These are phyloP conservation scores for Torymus tubicola DNA, from an alignment of 2,888 invertebrate species.

Conservation along the genomic window DNA sequence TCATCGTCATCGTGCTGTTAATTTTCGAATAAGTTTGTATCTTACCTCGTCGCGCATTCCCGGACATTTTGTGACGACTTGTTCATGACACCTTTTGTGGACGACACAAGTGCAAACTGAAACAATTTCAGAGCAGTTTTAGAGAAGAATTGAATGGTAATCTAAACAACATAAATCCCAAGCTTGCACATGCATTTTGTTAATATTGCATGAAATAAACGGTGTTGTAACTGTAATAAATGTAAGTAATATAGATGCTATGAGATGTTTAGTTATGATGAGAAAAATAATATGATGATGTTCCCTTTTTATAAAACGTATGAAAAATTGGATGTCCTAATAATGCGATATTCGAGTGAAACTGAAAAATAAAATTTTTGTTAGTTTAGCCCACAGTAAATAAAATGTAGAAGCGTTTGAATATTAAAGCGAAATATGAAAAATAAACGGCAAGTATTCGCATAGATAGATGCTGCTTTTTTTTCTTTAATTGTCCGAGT, in stretches of 20 bases:
- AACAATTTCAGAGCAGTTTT: slow-evolving; percentile 29
- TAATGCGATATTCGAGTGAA: slow-evolving; percentile 24
- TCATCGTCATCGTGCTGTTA: too few relatives aligned
- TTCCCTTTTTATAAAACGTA: slow-evolving; percentile 27
- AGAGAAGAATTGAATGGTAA: neutral
- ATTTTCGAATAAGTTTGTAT: slow-evolving; percentile 24
- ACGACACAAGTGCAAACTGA: slow-evolving; percentile 99
- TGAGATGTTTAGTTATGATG: slow-evolving; percentile 18
- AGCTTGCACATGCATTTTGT: slow-evolving; percentile 56
- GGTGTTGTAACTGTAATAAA: slow-evolving; percentile 38
- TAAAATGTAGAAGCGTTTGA: slow-evolving; percentile 42
- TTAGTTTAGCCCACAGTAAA: slow-evolving; percentile 53
- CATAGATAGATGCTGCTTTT: slow-evolving; percentile 30
- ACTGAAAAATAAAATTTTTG: slow-evolving; percentile 51
- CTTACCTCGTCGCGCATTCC: slow-evolving; percentile 94
- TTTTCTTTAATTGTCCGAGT: slow-evolving; percentile 9
- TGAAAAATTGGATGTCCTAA: slow-evolving; percentile 19
- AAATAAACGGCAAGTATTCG: slow-evolving; percentile 29
- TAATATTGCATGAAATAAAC: slow-evolving; percentile 50
- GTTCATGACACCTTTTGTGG: slow-evolving; percentile 98
- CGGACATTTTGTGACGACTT: slow-evolving; percentile 98
- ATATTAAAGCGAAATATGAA: slow-evolving; percentile 35
- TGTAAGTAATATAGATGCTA: slow-evolving; percentile 20
- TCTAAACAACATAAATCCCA: slow-evolving; percentile 47
- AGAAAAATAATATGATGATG: slow-evolving; percentile 31